phyloP scores from a whole-genome alignment of 2,113 vertebrate species.

The Lepisosteus oculatus region DNA sequence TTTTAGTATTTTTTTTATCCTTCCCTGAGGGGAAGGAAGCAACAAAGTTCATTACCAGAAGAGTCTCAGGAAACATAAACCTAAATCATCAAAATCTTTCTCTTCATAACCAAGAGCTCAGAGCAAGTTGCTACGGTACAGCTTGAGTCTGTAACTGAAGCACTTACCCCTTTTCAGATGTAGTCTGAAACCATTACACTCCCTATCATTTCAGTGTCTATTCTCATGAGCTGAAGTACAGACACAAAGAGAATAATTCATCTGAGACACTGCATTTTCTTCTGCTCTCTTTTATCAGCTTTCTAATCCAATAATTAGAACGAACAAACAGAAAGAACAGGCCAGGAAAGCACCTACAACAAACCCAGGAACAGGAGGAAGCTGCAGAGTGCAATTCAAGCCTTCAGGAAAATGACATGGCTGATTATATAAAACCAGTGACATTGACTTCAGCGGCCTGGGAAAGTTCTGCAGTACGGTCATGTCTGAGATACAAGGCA shows the following conservation, averaged over 20 bases:
- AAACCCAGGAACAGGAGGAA: neutral
- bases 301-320: neutral
- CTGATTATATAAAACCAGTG: neutral
- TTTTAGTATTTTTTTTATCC: too few species aligned
- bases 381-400: neutral
- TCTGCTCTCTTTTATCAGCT: neutral
- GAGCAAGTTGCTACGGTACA: neutral
- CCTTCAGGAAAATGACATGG: neutral
- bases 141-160: neutral
- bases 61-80: too few species aligned
- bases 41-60: too few species aligned
- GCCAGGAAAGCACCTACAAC: neutral
- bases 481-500: neutral
- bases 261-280: neutral
- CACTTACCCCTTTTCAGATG: neutral
- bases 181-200: conserved; percentile 1
- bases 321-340: neutral
- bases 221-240: neutral
- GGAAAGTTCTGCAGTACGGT: neutral
- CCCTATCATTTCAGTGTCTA: neutral
- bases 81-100: too few species aligned
- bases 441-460: neutral
- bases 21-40: too few species aligned
- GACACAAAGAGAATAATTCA: conserved; percentile 13
- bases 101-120: neutral